These are phyloP conservation scores for Clarias platycephalus DNA, from an alignment of 2,797 vertebrate genomes.

Conservation along the genomic window DNA sequence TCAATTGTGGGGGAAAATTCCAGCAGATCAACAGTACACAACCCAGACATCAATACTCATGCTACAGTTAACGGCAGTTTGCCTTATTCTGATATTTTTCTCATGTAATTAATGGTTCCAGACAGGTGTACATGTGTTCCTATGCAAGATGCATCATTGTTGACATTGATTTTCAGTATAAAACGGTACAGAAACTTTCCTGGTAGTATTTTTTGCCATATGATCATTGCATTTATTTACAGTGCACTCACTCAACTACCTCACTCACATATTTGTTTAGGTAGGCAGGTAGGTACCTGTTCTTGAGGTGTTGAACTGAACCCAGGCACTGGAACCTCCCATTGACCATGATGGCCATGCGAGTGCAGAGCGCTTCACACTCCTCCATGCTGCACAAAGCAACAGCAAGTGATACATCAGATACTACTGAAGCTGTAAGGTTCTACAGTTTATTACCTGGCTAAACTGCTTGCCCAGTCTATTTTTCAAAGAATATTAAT, in stretches of 20 bases:
- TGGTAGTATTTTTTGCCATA: neutral
- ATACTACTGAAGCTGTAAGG: neutral
- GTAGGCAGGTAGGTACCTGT: slow-evolving; percentile 71
- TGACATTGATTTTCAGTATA: neutral
- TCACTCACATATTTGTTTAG: neutral
- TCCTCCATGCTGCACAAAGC: slow-evolving; percentile 84
- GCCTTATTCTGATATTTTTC: neutral
- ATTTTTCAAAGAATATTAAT: neutral
- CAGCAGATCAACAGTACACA: neutral
- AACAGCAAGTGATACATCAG: neutral
- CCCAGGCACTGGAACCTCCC: slow-evolving; percentile 88
- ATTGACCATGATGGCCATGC: slow-evolving; percentile 93
- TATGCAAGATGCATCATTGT: no score
- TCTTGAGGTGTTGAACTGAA: slow-evolving; percentile 87
- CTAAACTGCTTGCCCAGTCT: neutral
- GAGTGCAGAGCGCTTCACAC: slow-evolving; percentile 87
- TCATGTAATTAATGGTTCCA: neutral
- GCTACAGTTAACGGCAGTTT: neutral
- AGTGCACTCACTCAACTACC: no score
- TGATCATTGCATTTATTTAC: neutral
- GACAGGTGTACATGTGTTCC: neutral
- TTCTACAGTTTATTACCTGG: neutral
- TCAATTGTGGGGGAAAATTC: neutral
- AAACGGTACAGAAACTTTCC: neutral
- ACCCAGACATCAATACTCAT: neutral